Base-by-base conservation (phyloP, 2,888 invertebrate species). In the Microdon myrmicae region DNA sequence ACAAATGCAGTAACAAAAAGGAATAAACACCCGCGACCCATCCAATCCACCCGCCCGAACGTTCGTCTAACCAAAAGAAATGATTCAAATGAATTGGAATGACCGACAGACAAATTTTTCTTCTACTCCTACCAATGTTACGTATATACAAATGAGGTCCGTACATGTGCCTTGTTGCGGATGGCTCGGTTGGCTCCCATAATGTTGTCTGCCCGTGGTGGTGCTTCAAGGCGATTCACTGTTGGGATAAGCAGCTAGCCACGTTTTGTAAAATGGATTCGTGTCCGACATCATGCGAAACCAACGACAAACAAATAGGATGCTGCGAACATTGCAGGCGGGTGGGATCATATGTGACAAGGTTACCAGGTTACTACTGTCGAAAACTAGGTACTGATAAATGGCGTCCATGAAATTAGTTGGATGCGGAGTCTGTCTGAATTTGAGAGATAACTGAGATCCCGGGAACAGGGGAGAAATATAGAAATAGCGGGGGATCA, bases 61-160 rank as follows among this genome's bases (percentile, higher is more conserved):
- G 3, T 12, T 8, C 13, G 31, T 29, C 31, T 13, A 37, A 38
- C 23, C 13, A 17, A 58, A 54, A 55, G 38, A 49, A 56, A 66
- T 66, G 66, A 66, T 66, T 66, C 66, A 53, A 59, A 66, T 59
- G 66, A 54, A 66, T 49, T 48, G 44, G 48, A 66, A 41, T 54
- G 59, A 66, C 59, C 38, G 66, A 53, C 61, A 64, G 59, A 59
- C 66, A 66, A 64, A 66, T 66, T 59, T 59, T 59, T 66, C 59
- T 59, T 59, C 34, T 43, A 53, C 47, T 64, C 43, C 32, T 47
- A 47, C 43, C 43, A 22, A 53, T 49, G 37, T 38, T 53, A 28
- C 39, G 16, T 38, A 44, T 31, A 43, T 41, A 64, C 58, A 64
- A 64, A 64, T 64, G 58, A 58, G 61, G 31, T 10, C 23, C 25